These are phyloP conservation scores for Artibeus lituratus DNA, from an alignment of 2,797 vertebrate species.

Conservation along the genomic window DNA sequence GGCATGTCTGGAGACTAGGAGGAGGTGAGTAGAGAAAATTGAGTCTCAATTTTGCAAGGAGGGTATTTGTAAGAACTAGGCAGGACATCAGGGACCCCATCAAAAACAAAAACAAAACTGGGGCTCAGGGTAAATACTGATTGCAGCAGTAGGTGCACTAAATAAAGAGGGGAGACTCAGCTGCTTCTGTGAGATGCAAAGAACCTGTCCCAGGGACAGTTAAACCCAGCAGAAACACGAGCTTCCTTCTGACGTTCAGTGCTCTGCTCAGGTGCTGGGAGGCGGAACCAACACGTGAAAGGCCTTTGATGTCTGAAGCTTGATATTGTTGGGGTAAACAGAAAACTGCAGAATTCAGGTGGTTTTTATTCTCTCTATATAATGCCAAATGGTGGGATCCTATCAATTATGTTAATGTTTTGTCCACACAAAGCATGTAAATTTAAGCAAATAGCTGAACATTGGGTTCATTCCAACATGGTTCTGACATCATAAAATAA, in stretches of 20 bases:
- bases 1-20: not conserved
- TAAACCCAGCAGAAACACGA: not conserved
- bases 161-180: not conserved
- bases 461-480: not conserved
- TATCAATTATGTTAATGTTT: constrained; percentile 36
- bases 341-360: not conserved
- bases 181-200: not conserved
- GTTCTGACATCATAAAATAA: constrained; percentile 42
- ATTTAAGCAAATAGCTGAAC: constrained; percentile 34
- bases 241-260: not conserved
- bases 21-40: not conserved
- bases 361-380: not conserved
- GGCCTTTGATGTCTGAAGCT: not conserved
- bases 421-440: not conserved
- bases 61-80: not conserved
- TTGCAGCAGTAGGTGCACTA: not conserved
- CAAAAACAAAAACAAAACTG: not conserved
- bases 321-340: not conserved
- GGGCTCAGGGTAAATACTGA: not conserved
- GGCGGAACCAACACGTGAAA: not conserved
- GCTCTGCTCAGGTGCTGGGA: not conserved
- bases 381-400: not conserved
- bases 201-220: not conserved
- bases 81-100: too few relatives aligned
- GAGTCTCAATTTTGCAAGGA: not conserved